These are phyloP conservation scores for Ecliptopera silaceata DNA, from an alignment of 2,888 invertebrate species.

Conservation along the genomic window DNA sequence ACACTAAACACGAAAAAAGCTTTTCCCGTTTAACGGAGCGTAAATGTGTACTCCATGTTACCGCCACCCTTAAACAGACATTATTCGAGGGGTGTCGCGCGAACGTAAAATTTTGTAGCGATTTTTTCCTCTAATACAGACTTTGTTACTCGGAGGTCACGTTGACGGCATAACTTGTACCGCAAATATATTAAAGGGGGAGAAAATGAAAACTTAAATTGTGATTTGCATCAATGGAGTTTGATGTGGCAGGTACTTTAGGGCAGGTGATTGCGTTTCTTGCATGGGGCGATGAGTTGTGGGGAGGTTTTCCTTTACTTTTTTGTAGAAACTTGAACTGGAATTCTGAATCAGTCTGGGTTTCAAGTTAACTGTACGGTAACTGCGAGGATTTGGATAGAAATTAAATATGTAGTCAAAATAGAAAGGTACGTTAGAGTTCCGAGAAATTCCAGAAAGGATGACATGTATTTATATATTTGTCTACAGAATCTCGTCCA, in stretches of 20 bases:
- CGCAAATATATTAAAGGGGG: constrained; percentile 52
- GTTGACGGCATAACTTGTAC: constrained; percentile 64
- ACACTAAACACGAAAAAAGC: constrained; percentile 83
- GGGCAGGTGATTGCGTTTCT: constrained; percentile 26
- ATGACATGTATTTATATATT: not conserved
- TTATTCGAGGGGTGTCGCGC: constrained; percentile 78
- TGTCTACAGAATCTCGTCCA: not conserved
- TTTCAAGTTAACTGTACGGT: too few relatives aligned
- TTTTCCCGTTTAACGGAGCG: constrained; percentile 81
- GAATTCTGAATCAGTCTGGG: too few relatives aligned
- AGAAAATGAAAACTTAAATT: constrained; percentile 43
- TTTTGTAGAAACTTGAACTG: not conserved
- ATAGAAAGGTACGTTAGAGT: too few relatives aligned
- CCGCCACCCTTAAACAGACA: constrained; percentile 81
- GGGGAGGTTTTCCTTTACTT: constrained; percentile 5
- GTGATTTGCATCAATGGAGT: constrained; percentile 40
- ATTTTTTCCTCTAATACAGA: constrained; percentile 74
- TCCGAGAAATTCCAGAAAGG: too few relatives aligned
- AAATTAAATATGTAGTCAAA: too few relatives aligned
- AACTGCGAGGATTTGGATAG: too few relatives aligned
- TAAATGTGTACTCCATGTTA: constrained; percentile 82
- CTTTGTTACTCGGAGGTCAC: constrained; percentile 69
- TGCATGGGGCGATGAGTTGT: not conserved
- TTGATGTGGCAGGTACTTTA: constrained; percentile 21
- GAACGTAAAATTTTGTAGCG: constrained; percentile 79